Percentiles rank a stretch among this genome's conserved stretches.
Conservation (phyloP, 2,888 invertebrate species). For the Callimorpha dominula region DNA sequence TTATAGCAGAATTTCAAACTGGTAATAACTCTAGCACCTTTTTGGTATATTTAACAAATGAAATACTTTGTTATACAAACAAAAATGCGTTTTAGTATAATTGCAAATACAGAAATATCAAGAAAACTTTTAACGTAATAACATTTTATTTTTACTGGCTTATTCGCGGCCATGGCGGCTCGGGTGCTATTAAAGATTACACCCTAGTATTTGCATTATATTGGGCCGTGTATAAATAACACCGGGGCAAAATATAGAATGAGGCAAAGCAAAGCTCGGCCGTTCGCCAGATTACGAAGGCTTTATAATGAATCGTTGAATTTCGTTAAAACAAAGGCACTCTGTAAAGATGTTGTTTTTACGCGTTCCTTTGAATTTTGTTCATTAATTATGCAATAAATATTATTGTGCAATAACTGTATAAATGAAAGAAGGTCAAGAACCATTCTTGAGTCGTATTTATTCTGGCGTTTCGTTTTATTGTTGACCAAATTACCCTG, state of each 20-base stretch:
- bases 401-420: constrained; percentile 14
- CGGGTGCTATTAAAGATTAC: constrained; percentile 73
- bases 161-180: constrained; percentile 54
- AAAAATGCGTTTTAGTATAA: constrained; percentile 34
- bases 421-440: background rate
- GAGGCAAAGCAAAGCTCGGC: constrained; percentile 47
- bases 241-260: constrained; percentile 58
- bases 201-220: constrained; percentile 74
- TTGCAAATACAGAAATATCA: constrained; percentile 40
- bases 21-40: too few species aligned
- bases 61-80: constrained; percentile 29
- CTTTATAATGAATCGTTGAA: constrained; percentile 48
- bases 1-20: too few species aligned
- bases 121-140: constrained; percentile 59
- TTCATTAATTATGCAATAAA: constrained; percentile 21
- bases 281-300: constrained; percentile 54
- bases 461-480: background rate
- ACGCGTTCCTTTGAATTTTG: constrained; percentile 20
- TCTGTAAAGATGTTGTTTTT: constrained; percentile 26
- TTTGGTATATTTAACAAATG: background rate
- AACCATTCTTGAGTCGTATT: background rate
- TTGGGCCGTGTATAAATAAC: constrained; percentile 62
- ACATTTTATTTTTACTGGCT: constrained; percentile 60
- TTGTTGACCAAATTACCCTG: background rate
- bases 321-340: constrained; percentile 41